Percentiles rank a stretch among this genome's conserved stretches.
Evolutionary conservation across 2,888 invertebrate species (phyloP).

Genomic region (Drosophila aldrichi): DNA sequence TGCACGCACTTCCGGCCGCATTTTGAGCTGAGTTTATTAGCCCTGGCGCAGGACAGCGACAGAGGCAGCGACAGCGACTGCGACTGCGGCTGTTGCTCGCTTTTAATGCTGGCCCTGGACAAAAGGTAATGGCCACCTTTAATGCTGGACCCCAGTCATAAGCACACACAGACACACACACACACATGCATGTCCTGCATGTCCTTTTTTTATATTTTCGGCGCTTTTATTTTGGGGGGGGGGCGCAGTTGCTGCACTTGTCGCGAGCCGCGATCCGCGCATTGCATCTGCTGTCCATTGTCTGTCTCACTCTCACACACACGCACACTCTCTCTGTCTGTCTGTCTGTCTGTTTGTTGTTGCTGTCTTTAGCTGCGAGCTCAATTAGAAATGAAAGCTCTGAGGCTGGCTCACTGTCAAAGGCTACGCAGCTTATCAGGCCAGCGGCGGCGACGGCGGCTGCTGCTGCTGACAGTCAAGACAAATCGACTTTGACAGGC

Average conservation of each 20-base stretch:
- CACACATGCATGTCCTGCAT: conserved; percentile 35
- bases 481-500: conserved; percentile 75
- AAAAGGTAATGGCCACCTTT: conserved; percentile 37
- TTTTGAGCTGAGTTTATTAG: conserved; percentile 75
- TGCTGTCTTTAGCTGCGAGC: conserved; percentile 26
- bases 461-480: conserved; percentile 49
- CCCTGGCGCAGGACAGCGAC: conserved; percentile 53
- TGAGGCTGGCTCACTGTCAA: conserved; percentile 35
- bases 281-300: conserved; percentile 33
- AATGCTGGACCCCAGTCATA: conserved; percentile 39
- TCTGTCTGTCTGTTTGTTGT: not conserved
- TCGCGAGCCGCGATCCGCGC: conserved; percentile 61
- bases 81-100: conserved; percentile 6
- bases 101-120: conserved; percentile 35
- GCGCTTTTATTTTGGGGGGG: too few relatives aligned
- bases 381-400: conserved; percentile 56
- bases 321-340: not conserved
- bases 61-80: too few relatives aligned
- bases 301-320: not conserved
- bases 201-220: conserved; percentile 48
- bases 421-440: conserved; percentile 59
- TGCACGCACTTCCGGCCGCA: conserved; percentile 77
- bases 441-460: conserved; percentile 38
- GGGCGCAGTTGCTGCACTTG: conserved; percentile 68
- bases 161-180: conserved; percentile 18